These are phyloP conservation scores for Pogonomyrmex californicus DNA, from an alignment of 1,140 invertebrate species.

Conservation along the genomic window DNA sequence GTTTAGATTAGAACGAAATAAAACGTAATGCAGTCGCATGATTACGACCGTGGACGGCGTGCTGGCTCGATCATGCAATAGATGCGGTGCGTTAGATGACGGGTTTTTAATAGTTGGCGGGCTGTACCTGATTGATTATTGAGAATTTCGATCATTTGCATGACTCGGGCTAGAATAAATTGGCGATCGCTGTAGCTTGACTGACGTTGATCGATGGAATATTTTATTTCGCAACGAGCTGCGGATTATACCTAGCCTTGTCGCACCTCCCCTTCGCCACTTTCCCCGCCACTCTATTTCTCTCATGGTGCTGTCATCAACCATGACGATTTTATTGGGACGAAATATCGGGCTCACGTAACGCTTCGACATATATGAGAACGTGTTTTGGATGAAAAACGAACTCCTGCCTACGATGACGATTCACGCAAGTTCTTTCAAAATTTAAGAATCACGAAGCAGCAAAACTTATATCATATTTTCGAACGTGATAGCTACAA, in stretches of 20 bases:
- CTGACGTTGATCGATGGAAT: slow-evolving; percentile 73
- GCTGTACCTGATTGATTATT: slow-evolving; percentile 76
- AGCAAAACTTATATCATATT: neutral
- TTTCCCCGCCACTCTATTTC: neutral
- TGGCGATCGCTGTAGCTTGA: slow-evolving; percentile 69
- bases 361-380: slow-evolving; percentile 74
- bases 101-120: slow-evolving; percentile 65
- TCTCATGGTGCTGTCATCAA: slow-evolving; percentile 63
- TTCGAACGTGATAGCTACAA: neutral
- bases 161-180: slow-evolving; percentile 74
- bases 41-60: slow-evolving; percentile 15
- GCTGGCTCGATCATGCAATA: slow-evolving; percentile 21
- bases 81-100: slow-evolving; percentile 45
- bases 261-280: neutral
- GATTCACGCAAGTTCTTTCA: slow-evolving; percentile 12
- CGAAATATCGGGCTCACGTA: slow-evolving; percentile 80
- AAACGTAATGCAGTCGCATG: slow-evolving; percentile 36
- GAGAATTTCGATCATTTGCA: slow-evolving; percentile 73
- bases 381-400: slow-evolving; percentile 53
- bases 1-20: slow-evolving; percentile 33
- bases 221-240: slow-evolving; percentile 49
- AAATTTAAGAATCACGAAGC: slow-evolving; percentile 24
- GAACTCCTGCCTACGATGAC: neutral
- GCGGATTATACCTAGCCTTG: slow-evolving; percentile 46
- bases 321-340: slow-evolving; percentile 67